Evolutionary conservation across 1,140 invertebrate species (phyloP).

Genomic region (Chironomus tepperi): DNA sequence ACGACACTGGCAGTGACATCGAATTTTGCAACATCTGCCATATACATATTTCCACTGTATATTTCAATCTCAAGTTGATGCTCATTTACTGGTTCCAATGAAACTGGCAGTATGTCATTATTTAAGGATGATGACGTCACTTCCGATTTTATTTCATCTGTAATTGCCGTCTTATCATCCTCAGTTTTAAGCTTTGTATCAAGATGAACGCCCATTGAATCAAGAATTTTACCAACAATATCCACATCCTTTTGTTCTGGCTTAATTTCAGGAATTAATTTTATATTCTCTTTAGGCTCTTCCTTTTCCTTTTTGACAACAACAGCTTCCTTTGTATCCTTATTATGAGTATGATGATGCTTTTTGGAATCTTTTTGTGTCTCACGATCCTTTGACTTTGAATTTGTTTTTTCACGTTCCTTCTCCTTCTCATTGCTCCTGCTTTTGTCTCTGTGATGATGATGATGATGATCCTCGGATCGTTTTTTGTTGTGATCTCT

Average conservation of each 20-base stretch:
- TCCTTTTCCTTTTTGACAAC: constrained; percentile 30
- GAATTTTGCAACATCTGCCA: constrained; percentile 86
- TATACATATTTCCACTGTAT: constrained; percentile 82
- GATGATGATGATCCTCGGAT: not conserved
- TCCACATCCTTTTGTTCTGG: constrained; percentile 47
- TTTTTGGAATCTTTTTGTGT: constrained; percentile 22
- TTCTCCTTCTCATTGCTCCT: constrained; percentile 24
- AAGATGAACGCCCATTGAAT: constrained; percentile 27
- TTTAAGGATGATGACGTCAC: not conserved
- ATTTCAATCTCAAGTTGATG: constrained; percentile 44
- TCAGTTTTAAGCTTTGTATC: constrained; percentile 29
- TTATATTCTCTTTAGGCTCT: constrained; percentile 35
- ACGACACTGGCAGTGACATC: constrained; percentile 65
- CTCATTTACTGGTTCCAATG: constrained; percentile 28
- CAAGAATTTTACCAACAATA: constrained; percentile 35
- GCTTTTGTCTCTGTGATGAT: constrained; percentile 27
- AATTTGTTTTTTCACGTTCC: too few relatives aligned
- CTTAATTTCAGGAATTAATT: constrained; percentile 44
- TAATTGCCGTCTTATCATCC: constrained; percentile 6
- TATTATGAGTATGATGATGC: constrained; percentile 24
- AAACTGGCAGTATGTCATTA: constrained; percentile 10
- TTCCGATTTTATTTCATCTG: not conserved
- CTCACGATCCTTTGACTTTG: not conserved
- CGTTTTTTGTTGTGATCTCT: not conserved
- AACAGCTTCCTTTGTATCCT: constrained; percentile 34